Evolutionary conservation across 2,888 invertebrate genomes (phyloP), one percentile per base, ranked within the genome.

Genomic region (Busseola fusca): DNA sequence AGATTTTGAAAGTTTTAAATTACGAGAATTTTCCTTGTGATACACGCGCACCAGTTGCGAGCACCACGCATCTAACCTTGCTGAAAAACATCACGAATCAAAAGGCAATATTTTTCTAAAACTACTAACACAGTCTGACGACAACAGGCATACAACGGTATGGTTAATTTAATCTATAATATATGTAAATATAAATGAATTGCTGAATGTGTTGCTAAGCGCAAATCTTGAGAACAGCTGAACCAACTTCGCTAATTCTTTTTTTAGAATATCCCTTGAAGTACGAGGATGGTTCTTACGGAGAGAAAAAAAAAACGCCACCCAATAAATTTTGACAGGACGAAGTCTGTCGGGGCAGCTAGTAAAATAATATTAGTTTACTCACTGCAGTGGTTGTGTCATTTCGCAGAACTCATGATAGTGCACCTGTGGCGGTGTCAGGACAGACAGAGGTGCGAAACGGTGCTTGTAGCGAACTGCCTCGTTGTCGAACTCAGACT

Each of bases 381-480:
- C 70, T 71, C 34, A 71, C 70, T 71, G 92, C 98, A 99, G 87
- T 69, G 97, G 96, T 73, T 97, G 97, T 5, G 98, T 98, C 96
- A 98, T 98, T 89, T 98, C 98, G 87, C 97, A 96, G 92, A 98
- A 99, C 93, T 98, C 98, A 67, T 97, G 96, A 93, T 99, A 99
- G 86, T 98, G 98, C 18, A 99, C 98, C 7, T 98, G 98, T 0
- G 99, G 99, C 25, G 99, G 99, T 21, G 98, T 96, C 18, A 99
- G 96, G 50, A 97, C 97, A 25, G 97, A 97, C 88, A 99, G 98
- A 1, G 99, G 98, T 10, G 98, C 97, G 95, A 99, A 98, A 66
- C 99, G 97, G 87, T 99, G 99, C 89, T 98, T 98, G 92, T 99
- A 99, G 56, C 99, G 97, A 7, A 99, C 98, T 87, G 98, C 97